Base-by-base conservation (phyloP, 2,113 vertebrate species). In the Oncorhynchus kisutch region DNA sequence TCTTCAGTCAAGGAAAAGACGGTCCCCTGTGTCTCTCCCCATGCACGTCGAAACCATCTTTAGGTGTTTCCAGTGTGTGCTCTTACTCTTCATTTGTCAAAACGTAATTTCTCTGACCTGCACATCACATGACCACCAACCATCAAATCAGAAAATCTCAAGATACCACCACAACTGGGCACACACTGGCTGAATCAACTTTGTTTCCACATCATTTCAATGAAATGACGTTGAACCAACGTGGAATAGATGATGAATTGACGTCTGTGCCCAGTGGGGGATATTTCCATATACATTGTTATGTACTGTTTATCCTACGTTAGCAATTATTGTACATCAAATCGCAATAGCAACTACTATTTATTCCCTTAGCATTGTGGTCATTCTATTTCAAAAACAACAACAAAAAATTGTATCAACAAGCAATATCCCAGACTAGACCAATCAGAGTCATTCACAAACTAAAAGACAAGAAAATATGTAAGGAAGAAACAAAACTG, bases 361-460 rank as follows among this genome's bases (percentile, higher is more conserved):
- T 82, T 84, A 82, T 84, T 78, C 3, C 62, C 51, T 77, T 71
- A 76, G n/a, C 20, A 67, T 74, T 57, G 57, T 34, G 67, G 78
- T 71, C 73, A 77, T 57, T 82, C 77, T 70, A 31, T 78, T 64
- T 64, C n/a, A 86, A 86, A 87, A 16, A 81, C 4, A 78, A 78
- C 16, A 16, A 54, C 18, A 81, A 31, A 76, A 59, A 77, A 45
- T 12, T 11, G 16, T 24, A 81, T 73, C 72, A 81, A 80, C 81
- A 80, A 62, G 48, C 78, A 81, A 71, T 59, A 81, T 3, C 66
- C 64, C 51, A 20, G 70, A 73, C 70, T 60, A 81, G 7, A 54
- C 80, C 39, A 48, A 12, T 57, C 12, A 57, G 29, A 67, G 51
- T 54, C 29, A 49, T 20, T 48, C 72, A 74, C 22, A 8, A 59